Base-by-base conservation (phyloP, 2,888 invertebrate genomes). In the Leptopilina syphax region DNA sequence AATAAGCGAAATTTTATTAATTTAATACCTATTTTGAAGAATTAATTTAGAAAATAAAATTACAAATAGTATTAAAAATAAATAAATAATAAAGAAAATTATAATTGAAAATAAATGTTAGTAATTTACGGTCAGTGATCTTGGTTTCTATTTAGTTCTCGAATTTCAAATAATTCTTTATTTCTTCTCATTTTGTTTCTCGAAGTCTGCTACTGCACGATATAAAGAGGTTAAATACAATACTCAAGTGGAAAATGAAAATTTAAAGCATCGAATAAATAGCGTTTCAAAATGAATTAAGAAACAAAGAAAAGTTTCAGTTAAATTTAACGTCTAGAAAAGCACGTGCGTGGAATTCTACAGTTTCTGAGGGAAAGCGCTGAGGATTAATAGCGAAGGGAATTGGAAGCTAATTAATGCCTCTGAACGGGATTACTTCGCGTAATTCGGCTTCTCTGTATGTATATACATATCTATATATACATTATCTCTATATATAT, bases 341-440 rank as follows among this genome's bases (percentile, higher is more conserved):
- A 54, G 54, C 34, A 34, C 34, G 57, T 57, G 34, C 57, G 73
- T 57, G n/a, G 34, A 54, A 54, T 73, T 57, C 54, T 27, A 54
- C 54, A 73, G 27, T 77, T 79, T 78, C 77, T 80, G 79, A 65
- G 80, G 79, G 79, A 76, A 78, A 70, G 82, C 80, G 79, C 8
- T 44, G 84, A 84, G 84, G 86, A 88, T 88, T 87, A 86, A 88
- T 88, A 86, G 87, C 83, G 76, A 78, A 80, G 87, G 87, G 86
- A 87, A 88, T 88, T 86, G 86, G 85, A 86, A 84, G 88, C 86
- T 88, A 88, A 88, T 88, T 88, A 87, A 87, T 88, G 87, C 86
- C 84, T 81, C 81, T 79, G 80, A 84, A 84, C 85, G 86, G 81
- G 84, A 89, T 89, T 87, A 88, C 87, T 84, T 81, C 79, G 84